These are phyloP conservation scores for Mya arenaria DNA, from an alignment of 1,140 invertebrate genomes.

Conservation along the genomic window DNA sequence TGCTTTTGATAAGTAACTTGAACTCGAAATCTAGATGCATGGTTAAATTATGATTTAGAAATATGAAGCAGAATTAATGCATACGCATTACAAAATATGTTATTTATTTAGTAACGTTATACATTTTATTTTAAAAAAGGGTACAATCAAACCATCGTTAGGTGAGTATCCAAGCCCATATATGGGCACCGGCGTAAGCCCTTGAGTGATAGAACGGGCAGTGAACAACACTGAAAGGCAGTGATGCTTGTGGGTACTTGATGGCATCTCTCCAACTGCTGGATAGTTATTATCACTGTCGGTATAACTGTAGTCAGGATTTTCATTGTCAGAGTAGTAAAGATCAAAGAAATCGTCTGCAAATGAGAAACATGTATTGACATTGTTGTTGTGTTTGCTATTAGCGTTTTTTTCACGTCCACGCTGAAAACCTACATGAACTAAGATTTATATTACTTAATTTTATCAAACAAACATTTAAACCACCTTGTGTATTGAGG, in stretches of 20 bases:
- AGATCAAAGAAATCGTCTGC: not conserved
- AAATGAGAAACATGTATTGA: not conserved
- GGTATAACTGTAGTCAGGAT: not conserved
- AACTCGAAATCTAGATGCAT: too few species aligned
- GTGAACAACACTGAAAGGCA: constrained; percentile 9
- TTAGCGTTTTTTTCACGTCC: not conserved
- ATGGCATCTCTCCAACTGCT: too few species aligned
- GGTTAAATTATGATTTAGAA: too few species aligned
- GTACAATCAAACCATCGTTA: too few species aligned
- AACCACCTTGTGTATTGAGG: too few species aligned
- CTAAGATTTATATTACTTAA: not conserved
- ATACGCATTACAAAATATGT: too few species aligned
- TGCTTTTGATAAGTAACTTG: too few species aligned
- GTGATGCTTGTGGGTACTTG: too few species aligned
- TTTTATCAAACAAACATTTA: too few species aligned
- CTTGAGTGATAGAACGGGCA: not conserved
- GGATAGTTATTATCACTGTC: not conserved
- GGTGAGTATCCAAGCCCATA: not conserved
- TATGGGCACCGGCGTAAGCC: not conserved
- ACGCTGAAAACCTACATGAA: not conserved
- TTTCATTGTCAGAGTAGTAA: not conserved
- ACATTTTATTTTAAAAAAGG: too few species aligned
- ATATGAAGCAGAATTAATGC: too few species aligned
- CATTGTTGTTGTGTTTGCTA: not conserved
- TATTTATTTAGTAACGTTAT: too few species aligned